These are phyloP conservation scores for Calcarius lapponicus DNA, from an alignment of 2,797 vertebrate genomes.

Conservation along the genomic window DNA sequence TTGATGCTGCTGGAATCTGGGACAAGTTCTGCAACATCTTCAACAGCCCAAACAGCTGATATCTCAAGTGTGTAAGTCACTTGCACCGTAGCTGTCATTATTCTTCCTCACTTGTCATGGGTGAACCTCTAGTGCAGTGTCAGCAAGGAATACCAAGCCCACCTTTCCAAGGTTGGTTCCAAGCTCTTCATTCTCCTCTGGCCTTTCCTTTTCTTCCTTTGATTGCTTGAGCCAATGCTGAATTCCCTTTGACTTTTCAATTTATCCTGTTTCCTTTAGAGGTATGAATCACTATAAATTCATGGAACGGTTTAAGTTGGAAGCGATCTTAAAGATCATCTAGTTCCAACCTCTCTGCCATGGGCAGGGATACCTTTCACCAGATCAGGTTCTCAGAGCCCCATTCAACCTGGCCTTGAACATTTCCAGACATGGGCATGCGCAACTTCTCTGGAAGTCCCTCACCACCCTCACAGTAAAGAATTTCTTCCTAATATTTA, in stretches of 20 bases:
- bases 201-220: neutral
- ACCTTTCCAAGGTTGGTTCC: neutral
- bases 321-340: neutral
- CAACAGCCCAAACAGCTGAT: neutral
- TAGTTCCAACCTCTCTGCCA: neutral
- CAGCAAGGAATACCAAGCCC: neutral
- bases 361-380: neutral
- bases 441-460: neutral
- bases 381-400: neutral
- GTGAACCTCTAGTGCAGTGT: neutral
- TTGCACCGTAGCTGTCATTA: neutral
- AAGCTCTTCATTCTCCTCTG: neutral
- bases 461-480: neutral
- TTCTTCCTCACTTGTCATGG: neutral
- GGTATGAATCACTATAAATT: neutral
- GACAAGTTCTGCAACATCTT: neutral
- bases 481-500: neutral
- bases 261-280: neutral
- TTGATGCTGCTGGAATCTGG: neutral
- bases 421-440: neutral
- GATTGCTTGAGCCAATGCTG: neutral
- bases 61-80: neutral
- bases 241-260: neutral
- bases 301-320: neutral
- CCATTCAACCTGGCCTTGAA: neutral